phyloP scores from a whole-genome alignment of 2,888 invertebrate species.

The Camponotus fellah region DNA sequence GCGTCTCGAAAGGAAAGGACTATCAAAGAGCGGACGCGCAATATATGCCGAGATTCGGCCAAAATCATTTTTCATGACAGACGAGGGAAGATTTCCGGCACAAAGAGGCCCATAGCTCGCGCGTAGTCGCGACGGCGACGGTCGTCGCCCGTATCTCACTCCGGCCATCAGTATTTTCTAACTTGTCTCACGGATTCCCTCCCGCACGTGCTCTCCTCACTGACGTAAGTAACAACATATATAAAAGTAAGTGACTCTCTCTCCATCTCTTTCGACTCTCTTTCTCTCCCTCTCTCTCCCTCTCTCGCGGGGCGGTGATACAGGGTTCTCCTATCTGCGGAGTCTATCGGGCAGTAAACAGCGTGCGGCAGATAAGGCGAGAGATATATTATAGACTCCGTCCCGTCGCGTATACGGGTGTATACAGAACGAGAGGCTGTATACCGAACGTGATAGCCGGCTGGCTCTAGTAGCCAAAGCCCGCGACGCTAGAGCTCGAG shows the following conservation, averaged over 20 bases:
- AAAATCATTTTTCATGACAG: constrained; percentile 72
- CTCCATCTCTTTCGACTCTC: not conserved
- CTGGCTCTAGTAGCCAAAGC: constrained; percentile 57
- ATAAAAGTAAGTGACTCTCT: constrained; percentile 83
- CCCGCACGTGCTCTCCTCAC: constrained; percentile 68
- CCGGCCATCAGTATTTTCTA: constrained; percentile 82
- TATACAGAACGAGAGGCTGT: constrained; percentile 69
- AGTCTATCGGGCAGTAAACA: constrained; percentile 86
- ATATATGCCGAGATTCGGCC: constrained; percentile 47
- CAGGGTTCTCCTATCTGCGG: constrained; percentile 83
- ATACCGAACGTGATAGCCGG: constrained; percentile 34
- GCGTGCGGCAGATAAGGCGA: constrained; percentile 85
- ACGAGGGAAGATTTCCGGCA: constrained; percentile 40
- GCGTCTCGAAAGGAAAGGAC: no score
- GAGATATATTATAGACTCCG: constrained; percentile 85
- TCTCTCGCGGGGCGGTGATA: constrained; percentile 81
- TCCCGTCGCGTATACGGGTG: constrained; percentile 75
- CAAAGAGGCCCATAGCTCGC: constrained; percentile 58
- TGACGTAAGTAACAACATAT: constrained; percentile 84
- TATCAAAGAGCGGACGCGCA: constrained; percentile 41
- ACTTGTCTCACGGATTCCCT: constrained; percentile 82
- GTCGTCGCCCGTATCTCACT: constrained; percentile 77
- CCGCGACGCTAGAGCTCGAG: constrained; percentile 38
- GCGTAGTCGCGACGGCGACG: constrained; percentile 67
- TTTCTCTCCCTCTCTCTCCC: not conserved